phyloP scores from a whole-genome alignment of 2,113 vertebrate genomes.

The Etheostoma cragini region DNA sequence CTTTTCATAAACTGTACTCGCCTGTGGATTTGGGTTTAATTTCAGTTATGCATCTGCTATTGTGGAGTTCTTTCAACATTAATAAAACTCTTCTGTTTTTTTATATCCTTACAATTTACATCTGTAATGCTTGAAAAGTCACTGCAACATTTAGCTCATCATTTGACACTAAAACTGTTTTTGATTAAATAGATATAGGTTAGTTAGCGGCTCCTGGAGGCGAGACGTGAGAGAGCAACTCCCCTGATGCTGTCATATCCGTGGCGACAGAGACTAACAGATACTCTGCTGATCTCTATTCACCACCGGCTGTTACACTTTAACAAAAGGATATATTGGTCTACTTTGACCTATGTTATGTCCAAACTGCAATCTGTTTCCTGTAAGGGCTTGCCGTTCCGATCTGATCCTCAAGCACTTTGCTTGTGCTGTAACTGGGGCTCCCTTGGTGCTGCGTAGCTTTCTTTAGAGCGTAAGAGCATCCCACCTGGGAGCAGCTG shows the following conservation, averaged over 20 bases:
- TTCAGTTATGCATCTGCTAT: conserved; percentile 1
- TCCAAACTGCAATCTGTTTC: conserved; percentile 30
- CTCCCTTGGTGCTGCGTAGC: neutral
- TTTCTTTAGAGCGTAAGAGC: conserved; percentile 2
- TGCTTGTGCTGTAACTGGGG: neutral
- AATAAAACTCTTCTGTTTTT: no score
- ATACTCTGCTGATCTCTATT: conserved; percentile 36
- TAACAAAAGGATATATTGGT: conserved; percentile 21
- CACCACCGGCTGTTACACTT: conserved; percentile 18
- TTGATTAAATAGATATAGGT: neutral
- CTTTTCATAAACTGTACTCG: conserved; percentile 16
- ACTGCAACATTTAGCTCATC: no score
- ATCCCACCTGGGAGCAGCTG: conserved; percentile 59
- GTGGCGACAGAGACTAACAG: neutral
- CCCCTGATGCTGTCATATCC: conserved; percentile 22
- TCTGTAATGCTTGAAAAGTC: no score
- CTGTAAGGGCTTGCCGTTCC: neutral
- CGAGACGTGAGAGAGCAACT: neutral
- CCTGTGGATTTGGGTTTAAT: conserved; percentile 23
- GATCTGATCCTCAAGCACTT: conserved; percentile 7
- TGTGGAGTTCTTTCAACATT: neutral
- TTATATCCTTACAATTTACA: no score
- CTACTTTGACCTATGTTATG: conserved; percentile 39
- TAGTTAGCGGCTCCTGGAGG: conserved; percentile 7
- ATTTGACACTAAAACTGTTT: no score